Conservation (phyloP, 2,797 vertebrate genomes). For the Acanthornis magna region DNA sequence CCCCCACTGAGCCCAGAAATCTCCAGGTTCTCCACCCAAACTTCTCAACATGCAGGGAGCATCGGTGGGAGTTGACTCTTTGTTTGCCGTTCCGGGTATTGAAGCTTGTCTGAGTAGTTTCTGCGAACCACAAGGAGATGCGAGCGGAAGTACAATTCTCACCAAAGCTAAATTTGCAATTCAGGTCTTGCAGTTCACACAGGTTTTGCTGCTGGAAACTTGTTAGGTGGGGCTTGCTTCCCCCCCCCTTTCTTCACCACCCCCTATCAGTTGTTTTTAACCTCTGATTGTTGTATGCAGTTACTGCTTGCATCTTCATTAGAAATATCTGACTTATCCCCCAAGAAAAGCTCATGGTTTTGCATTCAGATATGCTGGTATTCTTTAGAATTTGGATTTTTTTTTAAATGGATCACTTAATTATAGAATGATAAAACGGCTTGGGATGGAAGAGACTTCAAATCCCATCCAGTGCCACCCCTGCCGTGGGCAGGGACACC, state of each 20-base stretch:
- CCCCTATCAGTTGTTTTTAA: neutral
- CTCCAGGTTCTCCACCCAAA: neutral
- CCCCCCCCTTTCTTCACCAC: fast-evolving
- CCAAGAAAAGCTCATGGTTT: neutral
- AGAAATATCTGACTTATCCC: neutral
- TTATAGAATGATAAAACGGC: neutral
- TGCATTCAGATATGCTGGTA: neutral
- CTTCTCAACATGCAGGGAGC: neutral
- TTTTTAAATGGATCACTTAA: fast-evolving
- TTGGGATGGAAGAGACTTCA: neutral
- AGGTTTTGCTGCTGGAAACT: neutral
- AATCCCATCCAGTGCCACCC: fast-evolving
- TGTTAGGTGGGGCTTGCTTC: neutral
- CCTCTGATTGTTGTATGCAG: neutral
- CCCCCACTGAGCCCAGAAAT: neutral
- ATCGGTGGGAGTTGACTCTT: neutral
- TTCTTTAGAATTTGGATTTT: neutral
- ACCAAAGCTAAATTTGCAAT: neutral
- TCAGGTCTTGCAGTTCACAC: neutral
- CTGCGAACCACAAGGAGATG: neutral
- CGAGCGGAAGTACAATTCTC: neutral
- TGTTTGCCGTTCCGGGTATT: neutral
- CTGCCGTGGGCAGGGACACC: neutral
- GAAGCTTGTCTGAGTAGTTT: neutral
- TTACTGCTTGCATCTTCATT: neutral